Base-by-base conservation (phyloP, 2,888 invertebrate genomes). In the Morinoia aosen region DNA sequence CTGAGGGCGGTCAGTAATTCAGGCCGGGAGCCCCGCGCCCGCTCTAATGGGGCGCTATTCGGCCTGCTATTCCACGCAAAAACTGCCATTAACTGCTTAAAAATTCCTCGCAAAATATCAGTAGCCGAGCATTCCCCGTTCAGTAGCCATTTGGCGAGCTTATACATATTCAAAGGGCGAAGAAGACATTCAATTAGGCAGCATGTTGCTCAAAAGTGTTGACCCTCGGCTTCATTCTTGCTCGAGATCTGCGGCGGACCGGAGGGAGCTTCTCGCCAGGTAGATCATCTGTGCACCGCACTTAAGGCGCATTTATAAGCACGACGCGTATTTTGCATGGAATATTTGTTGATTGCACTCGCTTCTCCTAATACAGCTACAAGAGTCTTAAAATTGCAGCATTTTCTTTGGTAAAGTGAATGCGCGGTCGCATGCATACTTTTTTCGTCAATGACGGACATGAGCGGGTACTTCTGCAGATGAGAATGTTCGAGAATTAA, bases 111-210 rank as follows among this genome's bases (percentile, higher is more conserved):
- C 25, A 93, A 93, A 93, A 93, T 93, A 16, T 57, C 56, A 57
- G 93, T 93, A 93, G 57, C 57, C 57, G 58, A 93, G 48, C 93
- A 93, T 93, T 93, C 57, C 93, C 10, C 93, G 93, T 57, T 19
- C 93, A 57, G 93, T 16, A 93, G 93, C 57, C 57, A 93, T 56
- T 93, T 33, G 57, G 93, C 16, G 12, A 57, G 93, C 93, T 93
- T 56, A 93, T 93, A 93, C 56, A 93, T 93, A 93, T 93, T 93
- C 93, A 93, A 57, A 56, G 19, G 93, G 57, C n/a, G 58, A 93
- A 93, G 57, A 93, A 93, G 93, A 93, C 93, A 93, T 93, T 93
- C 93, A 93, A 93, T 93, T 93, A 57, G 48, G 93, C 93, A 57
- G 57, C 57, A 93, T 57, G 93, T 48, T 57, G 58, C 57, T 19